phyloP scores from a whole-genome alignment of 2,113 vertebrate genomes.

The Sapajus apella region DNA sequence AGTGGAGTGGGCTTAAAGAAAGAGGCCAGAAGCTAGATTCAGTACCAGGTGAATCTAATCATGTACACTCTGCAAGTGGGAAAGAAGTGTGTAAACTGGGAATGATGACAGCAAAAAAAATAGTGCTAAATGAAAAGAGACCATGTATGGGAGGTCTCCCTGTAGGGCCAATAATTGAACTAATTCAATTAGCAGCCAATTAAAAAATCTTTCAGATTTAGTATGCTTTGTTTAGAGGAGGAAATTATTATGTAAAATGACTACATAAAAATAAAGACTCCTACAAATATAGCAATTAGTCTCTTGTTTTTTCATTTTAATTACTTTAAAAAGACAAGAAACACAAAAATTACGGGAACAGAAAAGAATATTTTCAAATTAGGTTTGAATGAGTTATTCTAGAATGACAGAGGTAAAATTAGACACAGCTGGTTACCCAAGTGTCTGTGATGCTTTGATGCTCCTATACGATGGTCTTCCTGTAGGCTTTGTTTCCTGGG shows the following conservation, averaged over 20 bases:
- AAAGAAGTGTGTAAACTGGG: not conserved
- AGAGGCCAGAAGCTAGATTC: not conserved
- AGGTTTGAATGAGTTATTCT: not conserved
- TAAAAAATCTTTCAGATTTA: slow-evolving; percentile 6
- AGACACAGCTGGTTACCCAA: not conserved
- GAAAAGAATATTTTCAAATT: not conserved
- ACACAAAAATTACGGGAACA: not conserved
- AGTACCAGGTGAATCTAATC: not conserved
- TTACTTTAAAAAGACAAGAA: not conserved
- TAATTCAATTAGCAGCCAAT: not conserved
- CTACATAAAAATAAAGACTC: not conserved
- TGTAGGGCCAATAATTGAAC: not conserved
- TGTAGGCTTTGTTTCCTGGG: not conserved
- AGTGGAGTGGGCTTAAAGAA: not conserved
- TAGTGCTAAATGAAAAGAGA: not conserved
- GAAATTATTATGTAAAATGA: not conserved
- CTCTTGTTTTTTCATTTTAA: not conserved
- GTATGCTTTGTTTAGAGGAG: slow-evolving; percentile 26
- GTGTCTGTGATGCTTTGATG: not conserved
- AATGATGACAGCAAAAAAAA: not conserved
- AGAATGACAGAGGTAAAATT: not conserved
- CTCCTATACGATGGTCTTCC: not conserved
- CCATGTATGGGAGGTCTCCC: not conserved
- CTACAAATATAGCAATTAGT: not conserved
- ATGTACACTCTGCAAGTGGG: not conserved